These are phyloP conservation scores for Volucella bombylans DNA, from an alignment of 2,888 invertebrate genomes.

Conservation along the genomic window DNA sequence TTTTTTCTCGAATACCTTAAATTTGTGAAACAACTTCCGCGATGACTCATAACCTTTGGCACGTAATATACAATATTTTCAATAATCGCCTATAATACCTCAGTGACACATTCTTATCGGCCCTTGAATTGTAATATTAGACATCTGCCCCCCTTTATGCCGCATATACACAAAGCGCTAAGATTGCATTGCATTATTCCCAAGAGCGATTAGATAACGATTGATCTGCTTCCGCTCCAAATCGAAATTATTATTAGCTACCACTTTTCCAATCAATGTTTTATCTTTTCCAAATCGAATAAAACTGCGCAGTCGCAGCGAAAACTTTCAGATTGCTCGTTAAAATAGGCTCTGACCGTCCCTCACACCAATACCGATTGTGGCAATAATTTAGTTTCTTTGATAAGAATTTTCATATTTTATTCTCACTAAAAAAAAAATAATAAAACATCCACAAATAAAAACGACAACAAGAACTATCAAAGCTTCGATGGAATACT, in stretches of 20 bases:
- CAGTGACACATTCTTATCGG: conserved; percentile 22
- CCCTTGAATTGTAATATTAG: neutral
- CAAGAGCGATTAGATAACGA: conserved; percentile 50
- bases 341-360: neutral
- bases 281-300: neutral
- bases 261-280: neutral
- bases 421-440: conserved; percentile 1
- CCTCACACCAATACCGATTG: neutral
- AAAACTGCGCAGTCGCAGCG: conserved; percentile 15
- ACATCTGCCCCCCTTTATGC: conserved; percentile 43
- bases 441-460: neutral
- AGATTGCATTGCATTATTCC: neutral
- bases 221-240: conserved; percentile 40
- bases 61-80: neutral
- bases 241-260: conserved; percentile 6
- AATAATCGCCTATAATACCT: conserved; percentile 13
- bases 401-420: conserved; percentile 47
- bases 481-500: conserved; percentile 16
- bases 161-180: neutral
- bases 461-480: neutral
- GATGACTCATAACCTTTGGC: conserved; percentile 1
- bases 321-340: neutral
- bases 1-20: neutral
- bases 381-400: neutral
- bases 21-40: neutral